These are phyloP conservation scores for Myiotriccus ornatus DNA, from an alignment of 2,797 vertebrate genomes.

Conservation along the genomic window DNA sequence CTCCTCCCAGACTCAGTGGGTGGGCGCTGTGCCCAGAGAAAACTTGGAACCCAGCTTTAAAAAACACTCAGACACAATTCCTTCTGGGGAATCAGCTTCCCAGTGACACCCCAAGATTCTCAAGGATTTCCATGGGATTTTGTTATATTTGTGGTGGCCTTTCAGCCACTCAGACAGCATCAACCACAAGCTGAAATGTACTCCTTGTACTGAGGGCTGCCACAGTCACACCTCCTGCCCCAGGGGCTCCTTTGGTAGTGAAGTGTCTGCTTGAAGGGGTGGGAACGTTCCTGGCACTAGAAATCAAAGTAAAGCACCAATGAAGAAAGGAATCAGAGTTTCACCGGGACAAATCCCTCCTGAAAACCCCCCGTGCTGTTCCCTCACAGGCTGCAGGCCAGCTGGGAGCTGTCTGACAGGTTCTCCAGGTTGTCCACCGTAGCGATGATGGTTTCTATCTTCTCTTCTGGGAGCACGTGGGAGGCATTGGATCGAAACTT, in stretches of 20 bases:
- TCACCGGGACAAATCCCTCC: not conserved
- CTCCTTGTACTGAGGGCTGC: not conserved
- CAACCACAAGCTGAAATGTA: not conserved
- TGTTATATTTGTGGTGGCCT: not conserved
- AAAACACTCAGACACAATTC: rapidly evolving
- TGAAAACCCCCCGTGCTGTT: not conserved
- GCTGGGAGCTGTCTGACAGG: slow-evolving; percentile 72
- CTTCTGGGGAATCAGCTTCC: not conserved
- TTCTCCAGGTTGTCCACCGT: slow-evolving; percentile 80
- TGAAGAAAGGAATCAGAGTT: slow-evolving; percentile 5
- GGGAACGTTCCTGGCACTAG: not conserved
- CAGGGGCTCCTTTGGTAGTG: not conserved
- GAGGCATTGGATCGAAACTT: slow-evolving; percentile 84
- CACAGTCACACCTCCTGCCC: not conserved
- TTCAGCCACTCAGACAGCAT: not conserved
- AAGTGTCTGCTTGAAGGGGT: not conserved
- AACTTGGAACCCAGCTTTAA: not conserved
- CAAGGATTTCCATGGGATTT: not conserved
- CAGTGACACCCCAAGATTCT: not conserved
- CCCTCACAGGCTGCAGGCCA: slow-evolving; percentile 79
- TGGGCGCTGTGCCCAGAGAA: not conserved
- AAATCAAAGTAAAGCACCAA: slow-evolving; percentile 51
- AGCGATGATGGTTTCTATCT: slow-evolving; percentile 78
- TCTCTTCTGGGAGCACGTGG: slow-evolving; percentile 74
- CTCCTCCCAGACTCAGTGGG: not conserved